Base-by-base conservation (phyloP, 2,888 invertebrate genomes). In the Xestia c-nigrum region DNA sequence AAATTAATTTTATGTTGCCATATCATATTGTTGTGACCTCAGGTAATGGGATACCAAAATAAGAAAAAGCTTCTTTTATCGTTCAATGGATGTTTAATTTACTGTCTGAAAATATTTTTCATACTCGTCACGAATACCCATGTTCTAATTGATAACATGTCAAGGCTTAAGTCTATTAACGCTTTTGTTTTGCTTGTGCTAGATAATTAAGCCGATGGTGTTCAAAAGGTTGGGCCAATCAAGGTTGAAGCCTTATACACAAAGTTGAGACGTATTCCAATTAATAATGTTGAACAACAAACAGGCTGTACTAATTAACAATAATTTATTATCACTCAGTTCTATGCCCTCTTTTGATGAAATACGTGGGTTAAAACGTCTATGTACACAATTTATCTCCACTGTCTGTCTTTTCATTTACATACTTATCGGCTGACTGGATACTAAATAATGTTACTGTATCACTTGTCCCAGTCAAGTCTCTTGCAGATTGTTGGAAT, bases 351-450 rank as follows among this genome's bases (percentile, higher is more conserved):
- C 72, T 82, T 79, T 80, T 75, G 81, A 79, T 79, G 76, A 77
- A 82, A 77, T 80, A 80, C 72, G 76, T 80, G 80, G 73, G 85
- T 87, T 83, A 78, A 83, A 76, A 84, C 81, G 79, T 84, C 83
- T 83, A 73, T 83, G 84, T 79, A 87, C 72, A 78, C 81, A 89
- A 89, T 88, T 89, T 87, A 85, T 85, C 73, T 81, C 69, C 66
- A 50, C 76, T 78, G 83, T 78, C 83, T 72, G 78, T 75, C 79
- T 83, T 87, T 88, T 89, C 88, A 91, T 92, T 91, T 90, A 89
- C 89, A 90, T 91, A 87, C 85, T 90, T 93, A 92, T 93, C 92
- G 76, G 80, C 78, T 80, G 80, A 81, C 77, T 88, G 85, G 85
- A 83, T 90, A 87, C 83, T 89, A 87, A 90, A 89, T 89, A 90